Conservation (phyloP, 1,140 invertebrate genomes). For the Forficula auricularia region DNA sequence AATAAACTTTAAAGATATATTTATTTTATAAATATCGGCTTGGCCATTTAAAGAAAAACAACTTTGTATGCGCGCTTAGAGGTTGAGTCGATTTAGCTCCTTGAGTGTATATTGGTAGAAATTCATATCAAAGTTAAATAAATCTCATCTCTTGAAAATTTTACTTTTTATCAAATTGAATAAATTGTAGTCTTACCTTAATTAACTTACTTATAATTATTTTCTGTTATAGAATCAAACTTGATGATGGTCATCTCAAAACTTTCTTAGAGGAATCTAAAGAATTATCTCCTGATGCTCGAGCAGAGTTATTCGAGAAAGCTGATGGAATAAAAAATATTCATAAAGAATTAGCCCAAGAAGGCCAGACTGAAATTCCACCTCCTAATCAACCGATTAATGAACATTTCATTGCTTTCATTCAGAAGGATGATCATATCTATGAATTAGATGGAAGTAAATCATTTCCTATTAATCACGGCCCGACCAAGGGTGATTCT, state of each 20-base stretch:
- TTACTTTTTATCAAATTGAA: no score
- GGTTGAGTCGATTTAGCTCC: no score
- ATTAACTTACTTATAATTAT: conserved; percentile 6
- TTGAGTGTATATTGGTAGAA: no score
- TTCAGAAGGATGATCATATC: conserved; percentile 61
- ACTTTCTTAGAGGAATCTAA: conserved; percentile 57
- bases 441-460: conserved; percentile 89
- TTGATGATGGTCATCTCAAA: conserved; percentile 55
- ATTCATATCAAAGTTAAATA: no score
- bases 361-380: conserved; percentile 74
- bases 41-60: no score
- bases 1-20: no score
- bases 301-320: conserved; percentile 53
- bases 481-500: conserved; percentile 49
- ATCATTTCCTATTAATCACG: conserved; percentile 67
- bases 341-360: conserved; percentile 67
- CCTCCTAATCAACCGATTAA: conserved; percentile 51
- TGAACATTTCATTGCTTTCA: conserved; percentile 78
- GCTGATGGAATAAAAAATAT: conserved; percentile 52
- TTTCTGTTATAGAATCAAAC: conserved; percentile 34
- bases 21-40: no score
- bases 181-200: background rate
- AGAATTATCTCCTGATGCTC: conserved; percentile 44
- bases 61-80: no score
- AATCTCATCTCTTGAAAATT: no score